Evolutionary conservation across 2,888 invertebrate genomes (phyloP), one percentile per base, ranked within the genome.

Genomic region (Hoplodrina ambigua): DNA sequence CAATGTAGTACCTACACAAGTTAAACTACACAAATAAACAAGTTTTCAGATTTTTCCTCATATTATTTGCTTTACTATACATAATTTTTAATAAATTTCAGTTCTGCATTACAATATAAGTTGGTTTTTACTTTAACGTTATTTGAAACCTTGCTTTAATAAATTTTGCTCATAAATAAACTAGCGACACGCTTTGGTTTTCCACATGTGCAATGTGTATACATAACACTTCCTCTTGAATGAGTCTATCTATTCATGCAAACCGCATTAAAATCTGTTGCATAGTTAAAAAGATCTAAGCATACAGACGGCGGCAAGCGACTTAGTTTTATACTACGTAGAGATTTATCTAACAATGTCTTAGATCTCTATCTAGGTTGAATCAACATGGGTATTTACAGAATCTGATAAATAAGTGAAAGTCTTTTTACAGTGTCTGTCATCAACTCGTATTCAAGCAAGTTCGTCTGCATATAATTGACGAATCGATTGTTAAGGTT

Each of bases 341-440:
- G 25, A 25, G 25, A 25, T 25, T 71, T 49, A 66, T 75, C 17
- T 44, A 71, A 69, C 17, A 15, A 30, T 63, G 44, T 17, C 19
- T 10, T 37, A 37, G 33, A 7, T 33, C 33, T 33, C 33, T 25
- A 19, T 56, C 44, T 50, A 55, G 75, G 75, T 67, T 74, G n/a
- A 33, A 19, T 33, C 41, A 71, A 74, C 33, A 56, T 25, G 5
- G 7, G 15, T 66, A 17, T 73, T 41, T 30, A 49, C 46, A 73
- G 30, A 72, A 19, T 17, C 19, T 15, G 60, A 62, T 41, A 30
- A 41, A 44, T 60, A 46, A 37, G 46, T 37, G 46, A 62, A 54
- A 70, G 37, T 49, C 4, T 0, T 30, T 41, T 25, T 11, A 11
- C 11, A 4, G 37, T 7, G 7, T 37, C 19, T 6, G 17, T 30